Base-by-base conservation (phyloP, 2,797 vertebrate species). In the Luscinia luscinia region DNA sequence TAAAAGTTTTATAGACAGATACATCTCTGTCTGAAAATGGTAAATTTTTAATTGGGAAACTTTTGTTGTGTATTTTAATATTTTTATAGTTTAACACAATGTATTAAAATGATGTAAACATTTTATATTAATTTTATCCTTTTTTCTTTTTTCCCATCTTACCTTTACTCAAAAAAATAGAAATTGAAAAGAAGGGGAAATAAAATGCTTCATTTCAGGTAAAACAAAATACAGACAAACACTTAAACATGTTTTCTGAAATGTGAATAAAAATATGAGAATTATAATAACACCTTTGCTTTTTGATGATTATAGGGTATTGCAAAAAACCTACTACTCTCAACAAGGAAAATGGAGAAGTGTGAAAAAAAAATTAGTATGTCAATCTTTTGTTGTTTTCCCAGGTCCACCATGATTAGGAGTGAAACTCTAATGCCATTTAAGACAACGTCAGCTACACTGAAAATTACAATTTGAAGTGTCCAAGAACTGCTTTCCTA, bases 101-200 rank as follows among this genome's bases (percentile, higher is more conserved):
- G 19, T 66, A 22, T n/a, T 8, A 57, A 78, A 93, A 70, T 19
- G 27, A 15, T 41, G 10, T 26, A 3, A 6, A 46, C 2, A 17
- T 69, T 64, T 43, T 54, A 26, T 8, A 26, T 59, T 69, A 0
- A 5, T 27, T 87, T 82, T 30, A 43, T 54, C 54, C 0, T 43
- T 3, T 46, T 72, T 36, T 51, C 0, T 46, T 40, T 40, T 51
- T 52, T 54, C 2, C 7, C 4, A 36, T 24, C 84, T 81, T 78
- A 6, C 7, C 3, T 40, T 72, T 30, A 6, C 2, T 12, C 8
- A 15, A 27, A 32, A 32, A 70, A 36, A 40, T 27, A 52, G 20
- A 32, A 30, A 12, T 52, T 15, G 12, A 22, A 11, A 24, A 26
- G 23, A 0, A 1, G 4, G 1, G 2, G 2, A 2, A 41, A n/a